Evolutionary conservation across 2,888 invertebrate genomes (phyloP).

Genomic region (Arge pagana): DNA sequence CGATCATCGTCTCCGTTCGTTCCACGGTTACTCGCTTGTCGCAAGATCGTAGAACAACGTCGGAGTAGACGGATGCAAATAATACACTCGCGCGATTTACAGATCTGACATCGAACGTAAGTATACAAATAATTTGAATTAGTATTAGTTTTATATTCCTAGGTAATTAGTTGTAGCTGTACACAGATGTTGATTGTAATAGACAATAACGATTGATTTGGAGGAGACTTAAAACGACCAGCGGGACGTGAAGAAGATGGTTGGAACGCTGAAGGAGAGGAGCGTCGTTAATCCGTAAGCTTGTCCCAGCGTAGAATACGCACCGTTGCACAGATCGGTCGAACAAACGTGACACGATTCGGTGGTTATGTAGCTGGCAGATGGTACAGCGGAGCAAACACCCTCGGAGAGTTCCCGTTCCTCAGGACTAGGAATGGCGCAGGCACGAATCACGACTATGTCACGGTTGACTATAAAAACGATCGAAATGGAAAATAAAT

Average conservation of each 20-base stretch:
- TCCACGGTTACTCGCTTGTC: no score
- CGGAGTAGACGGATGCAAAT: slow-evolving; percentile 33
- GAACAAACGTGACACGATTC: slow-evolving; percentile 52
- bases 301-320: slow-evolving; percentile 24
- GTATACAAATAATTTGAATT: slow-evolving; percentile 9
- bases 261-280: slow-evolving; percentile 8
- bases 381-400: slow-evolving; percentile 38
- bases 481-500: slow-evolving; percentile 21
- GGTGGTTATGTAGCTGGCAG: slow-evolving; percentile 37
- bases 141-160: background rate
- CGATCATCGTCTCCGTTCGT: slow-evolving; percentile 1
- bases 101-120: background rate
- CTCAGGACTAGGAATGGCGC: slow-evolving; percentile 44
- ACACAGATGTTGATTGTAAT: background rate
- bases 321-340: slow-evolving; percentile 50
- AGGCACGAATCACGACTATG: slow-evolving; percentile 42
- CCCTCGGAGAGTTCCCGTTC: slow-evolving; percentile 46
- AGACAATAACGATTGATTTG: background rate
- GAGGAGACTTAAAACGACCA: slow-evolving; percentile 7
- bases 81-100: background rate
- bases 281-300: slow-evolving; percentile 2
- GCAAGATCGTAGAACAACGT: no score
- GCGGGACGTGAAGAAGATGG: slow-evolving; percentile 11
- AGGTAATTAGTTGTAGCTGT: slow-evolving; percentile 9
- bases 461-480: slow-evolving; percentile 41